phyloP scores from a whole-genome alignment of 2,113 vertebrate genomes.

The Hypomesus transpacificus region DNA sequence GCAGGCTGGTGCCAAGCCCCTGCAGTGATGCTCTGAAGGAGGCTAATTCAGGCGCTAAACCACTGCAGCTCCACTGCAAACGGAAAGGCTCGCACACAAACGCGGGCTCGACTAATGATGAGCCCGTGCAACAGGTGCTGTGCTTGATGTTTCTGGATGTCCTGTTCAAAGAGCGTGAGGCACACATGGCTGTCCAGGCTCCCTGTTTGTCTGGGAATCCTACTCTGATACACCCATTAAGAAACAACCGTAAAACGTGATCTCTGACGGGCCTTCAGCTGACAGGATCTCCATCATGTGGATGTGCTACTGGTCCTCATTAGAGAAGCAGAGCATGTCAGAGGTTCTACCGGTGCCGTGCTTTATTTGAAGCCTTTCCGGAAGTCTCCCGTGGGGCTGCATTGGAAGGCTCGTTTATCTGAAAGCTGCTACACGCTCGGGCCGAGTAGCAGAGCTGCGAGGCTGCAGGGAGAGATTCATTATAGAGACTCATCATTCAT shows the following conservation, averaged over 20 bases:
- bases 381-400: constrained; percentile 37
- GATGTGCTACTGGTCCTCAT: not conserved
- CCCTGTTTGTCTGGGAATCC: too few species aligned
- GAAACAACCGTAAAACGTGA: too few species aligned
- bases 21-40: constrained; percentile 21
- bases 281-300: not conserved
- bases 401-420: constrained; percentile 32
- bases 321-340: constrained; percentile 10
- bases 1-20: constrained; percentile 21
- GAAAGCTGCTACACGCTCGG: constrained; percentile 24
- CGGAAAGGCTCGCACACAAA: not conserved
- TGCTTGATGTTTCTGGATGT: too few species aligned
- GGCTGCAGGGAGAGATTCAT: constrained; percentile 34
- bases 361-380: constrained; percentile 40
- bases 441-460: not conserved
- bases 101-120: not conserved
- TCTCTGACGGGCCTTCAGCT: not conserved
- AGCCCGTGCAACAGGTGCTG: not conserved
- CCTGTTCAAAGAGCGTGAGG: too few species aligned
- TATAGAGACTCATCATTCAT: constrained; percentile 6
- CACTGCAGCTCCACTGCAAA: constrained; percentile 12
- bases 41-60: constrained; percentile 28
- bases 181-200: too few species aligned
- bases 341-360: constrained; percentile 8
- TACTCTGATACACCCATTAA: too few species aligned